A percentile compares a stretch with the other conserved stretches of the same genome.
Evolutionary conservation across 2,113 vertebrate species (phyloP).

Genomic region (Columba janthina): DNA sequence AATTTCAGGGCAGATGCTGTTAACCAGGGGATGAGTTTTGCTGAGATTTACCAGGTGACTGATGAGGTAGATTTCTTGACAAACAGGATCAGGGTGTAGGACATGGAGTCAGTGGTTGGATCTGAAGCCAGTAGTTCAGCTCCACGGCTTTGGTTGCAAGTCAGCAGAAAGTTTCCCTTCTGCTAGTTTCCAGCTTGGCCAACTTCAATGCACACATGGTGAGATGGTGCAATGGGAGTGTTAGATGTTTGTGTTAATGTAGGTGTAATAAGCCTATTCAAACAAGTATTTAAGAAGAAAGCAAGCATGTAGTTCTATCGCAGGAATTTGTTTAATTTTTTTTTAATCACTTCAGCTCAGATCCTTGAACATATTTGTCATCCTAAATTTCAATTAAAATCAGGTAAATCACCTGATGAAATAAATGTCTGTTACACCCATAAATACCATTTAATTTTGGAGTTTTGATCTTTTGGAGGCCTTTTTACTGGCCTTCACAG

Average conservation of each 20-base stretch:
- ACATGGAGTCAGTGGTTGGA: background rate
- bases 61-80: background rate
- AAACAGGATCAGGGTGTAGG: background rate
- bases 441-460: conserved; percentile 18
- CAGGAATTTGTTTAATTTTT: background rate
- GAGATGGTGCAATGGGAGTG: background rate
- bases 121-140: background rate
- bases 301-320: background rate
- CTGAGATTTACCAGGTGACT: background rate
- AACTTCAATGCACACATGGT: background rate
- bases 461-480: background rate
- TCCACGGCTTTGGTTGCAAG: background rate
- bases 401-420: background rate
- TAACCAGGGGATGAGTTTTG: background rate
- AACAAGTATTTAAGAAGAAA: background rate
- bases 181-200: background rate
- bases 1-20: background rate
- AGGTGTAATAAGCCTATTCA: background rate
- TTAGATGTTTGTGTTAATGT: background rate
- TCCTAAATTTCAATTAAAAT: conserved; percentile 22
- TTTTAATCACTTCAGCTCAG: background rate
- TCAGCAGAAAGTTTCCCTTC: background rate
- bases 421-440: background rate
- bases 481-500: background rate
- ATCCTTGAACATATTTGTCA: background rate